Base-by-base conservation (phyloP, 2,113 vertebrate genomes). In the Apodemus speciosus region DNA sequence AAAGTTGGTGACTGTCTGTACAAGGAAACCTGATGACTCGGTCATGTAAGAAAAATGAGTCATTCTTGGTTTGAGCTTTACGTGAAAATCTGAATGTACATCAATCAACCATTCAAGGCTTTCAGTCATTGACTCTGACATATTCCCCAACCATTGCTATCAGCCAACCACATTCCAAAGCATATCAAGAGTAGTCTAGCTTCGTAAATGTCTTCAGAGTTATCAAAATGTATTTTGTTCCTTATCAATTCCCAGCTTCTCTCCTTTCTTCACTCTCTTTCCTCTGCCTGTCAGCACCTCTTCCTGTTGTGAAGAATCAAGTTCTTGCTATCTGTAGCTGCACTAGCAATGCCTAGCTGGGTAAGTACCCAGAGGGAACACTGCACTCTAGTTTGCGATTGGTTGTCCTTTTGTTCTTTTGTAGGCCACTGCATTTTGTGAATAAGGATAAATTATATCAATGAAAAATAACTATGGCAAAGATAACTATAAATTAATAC, bases 161-260 rank as follows among this genome's bases (percentile, higher is more conserved):
- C 18, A 68, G 14, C 27, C 40, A 46, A 66, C 23, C 27, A 32
- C 27, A 38, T 25, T 56, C 7, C 53, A 71, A 75, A 81, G 35
- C 13, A 76, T 38, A 46, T 3, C 6, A 4, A 43, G 71, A 71
- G 30, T 84, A 46, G 60, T 62, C n/a, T 11, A 53, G 4, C 84
- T 15, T 46, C 51, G 13, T 56, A 66, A 92, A 69, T n/a, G 9
- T 27, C 15, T 79, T 77, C 20, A 6, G 43, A 56, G 2, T 56
- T 94, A 46, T 68, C 38, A 25, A 64, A 86, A 62, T 87, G 23
- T 25, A 95, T 56, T 69, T 30, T 94, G 43, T n/a, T 85, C 14
- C 23, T 66, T 18, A 58, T 95, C 77, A 85, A 56, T n/a, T 85
- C 32, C 43, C 71, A 77, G 53, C 7, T 35, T 64, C 9, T 15